Conservation (phyloP, 2,113 vertebrate species). For the Bubo bubo region DNA sequence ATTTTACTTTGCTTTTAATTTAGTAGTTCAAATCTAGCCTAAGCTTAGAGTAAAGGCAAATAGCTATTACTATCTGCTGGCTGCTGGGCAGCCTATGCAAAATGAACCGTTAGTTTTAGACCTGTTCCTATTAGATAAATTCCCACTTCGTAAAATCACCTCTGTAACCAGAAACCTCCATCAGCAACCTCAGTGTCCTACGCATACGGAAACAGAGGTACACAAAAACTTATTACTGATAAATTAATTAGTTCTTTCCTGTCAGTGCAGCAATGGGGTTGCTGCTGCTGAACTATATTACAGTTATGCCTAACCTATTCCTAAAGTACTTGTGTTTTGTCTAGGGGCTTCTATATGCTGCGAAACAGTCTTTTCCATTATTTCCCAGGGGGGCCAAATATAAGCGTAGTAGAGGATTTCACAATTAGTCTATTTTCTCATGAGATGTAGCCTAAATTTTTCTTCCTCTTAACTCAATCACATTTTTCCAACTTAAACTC, state of each 20-base stretch:
- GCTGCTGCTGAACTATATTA: conserved; percentile 17
- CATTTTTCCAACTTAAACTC: conserved; percentile 39
- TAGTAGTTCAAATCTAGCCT: not conserved
- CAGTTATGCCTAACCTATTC: conserved; percentile 27
- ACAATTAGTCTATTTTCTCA: conserved; percentile 65
- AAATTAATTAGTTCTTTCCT: conserved; percentile 7
- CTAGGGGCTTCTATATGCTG: not conserved
- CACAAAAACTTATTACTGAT: not conserved
- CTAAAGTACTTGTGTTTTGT: conserved; percentile 17
- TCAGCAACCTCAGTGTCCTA: not conserved
- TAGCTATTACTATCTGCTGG: not conserved
- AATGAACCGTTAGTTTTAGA: not conserved
- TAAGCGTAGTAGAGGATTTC: conserved; percentile 47
- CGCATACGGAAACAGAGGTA: not conserved
- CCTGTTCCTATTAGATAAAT: not conserved
- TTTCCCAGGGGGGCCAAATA: conserved; percentile 33
- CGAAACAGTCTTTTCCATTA: conserved; percentile 22
- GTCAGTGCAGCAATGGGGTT: not conserved
- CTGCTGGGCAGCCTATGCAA: conserved; percentile 9
- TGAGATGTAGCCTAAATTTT: conserved; percentile 66
- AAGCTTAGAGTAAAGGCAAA: not conserved
- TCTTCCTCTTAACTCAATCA: conserved; percentile 45
- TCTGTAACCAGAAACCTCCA: not conserved
- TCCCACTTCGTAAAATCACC: conserved; percentile 3
- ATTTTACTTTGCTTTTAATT: conserved; percentile 37